These are phyloP conservation scores for Halocaridina rubra DNA, from an alignment of 2,888 invertebrate species.

Conservation along the genomic window DNA sequence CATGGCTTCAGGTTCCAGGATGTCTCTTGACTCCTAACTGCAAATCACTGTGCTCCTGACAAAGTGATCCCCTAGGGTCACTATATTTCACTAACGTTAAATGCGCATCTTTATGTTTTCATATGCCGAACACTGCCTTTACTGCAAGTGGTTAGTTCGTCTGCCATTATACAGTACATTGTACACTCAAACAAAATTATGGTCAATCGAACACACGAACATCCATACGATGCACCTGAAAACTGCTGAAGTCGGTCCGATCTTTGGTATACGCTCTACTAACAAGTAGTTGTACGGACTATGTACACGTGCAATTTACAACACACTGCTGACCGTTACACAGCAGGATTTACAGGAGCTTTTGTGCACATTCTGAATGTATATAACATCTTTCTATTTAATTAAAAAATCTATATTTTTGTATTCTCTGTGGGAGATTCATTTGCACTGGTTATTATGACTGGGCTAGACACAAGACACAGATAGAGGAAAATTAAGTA, in stretches of 20 bases:
- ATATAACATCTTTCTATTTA: conserved; percentile 1
- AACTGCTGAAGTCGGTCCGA: conserved; percentile 56
- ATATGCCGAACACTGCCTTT: conserved; percentile 25
- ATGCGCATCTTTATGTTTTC: no score
- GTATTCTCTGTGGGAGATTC: no score
- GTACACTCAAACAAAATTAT: no score
- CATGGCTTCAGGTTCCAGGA: no score
- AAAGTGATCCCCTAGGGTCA: no score
- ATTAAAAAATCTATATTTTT: no score
- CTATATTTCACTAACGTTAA: no score
- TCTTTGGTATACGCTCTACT: conserved; percentile 60
- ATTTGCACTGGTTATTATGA: conserved; percentile 42
- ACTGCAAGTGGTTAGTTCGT: conserved; percentile 22
- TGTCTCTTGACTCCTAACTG: no score
- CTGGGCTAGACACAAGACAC: neutral
- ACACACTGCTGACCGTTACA: conserved; percentile 44
- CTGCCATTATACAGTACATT: no score
- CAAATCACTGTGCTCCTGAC: no score
- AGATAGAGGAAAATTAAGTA: neutral
- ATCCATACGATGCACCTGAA: conserved; percentile 7
- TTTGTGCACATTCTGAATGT: conserved; percentile 50
- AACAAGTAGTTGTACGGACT: conserved; percentile 53
- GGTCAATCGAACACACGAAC: no score
- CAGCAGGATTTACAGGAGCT: conserved; percentile 11
- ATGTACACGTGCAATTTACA: conserved; percentile 54